Percentiles rank a stretch among this genome's conserved stretches.
Evolutionary conservation across 1,140 invertebrate genomes (phyloP).

Genomic region (Seison nebaliae): DNA sequence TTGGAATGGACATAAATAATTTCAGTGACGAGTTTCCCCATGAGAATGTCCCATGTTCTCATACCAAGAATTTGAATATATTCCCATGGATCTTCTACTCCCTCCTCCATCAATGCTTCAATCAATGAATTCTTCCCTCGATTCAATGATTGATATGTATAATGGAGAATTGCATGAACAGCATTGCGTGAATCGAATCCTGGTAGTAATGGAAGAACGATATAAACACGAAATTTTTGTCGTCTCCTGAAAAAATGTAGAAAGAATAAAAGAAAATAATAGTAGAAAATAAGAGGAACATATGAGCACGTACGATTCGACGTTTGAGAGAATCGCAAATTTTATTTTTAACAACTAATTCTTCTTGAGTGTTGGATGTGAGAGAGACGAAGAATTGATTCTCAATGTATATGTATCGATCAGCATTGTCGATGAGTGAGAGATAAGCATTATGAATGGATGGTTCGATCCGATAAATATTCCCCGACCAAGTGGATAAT

Average conservation of each 20-base stretch:
- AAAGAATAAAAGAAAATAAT: background rate
- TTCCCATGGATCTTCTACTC: conserved; percentile 47
- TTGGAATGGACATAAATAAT: conserved; percentile 88
- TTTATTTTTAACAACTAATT: conserved; percentile 5
- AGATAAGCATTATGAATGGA: conserved; percentile 82
- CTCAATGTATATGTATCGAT: conserved; percentile 44
- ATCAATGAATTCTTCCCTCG: conserved; percentile 31
- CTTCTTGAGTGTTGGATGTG: background rate
- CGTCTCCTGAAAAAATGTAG: conserved; percentile 17
- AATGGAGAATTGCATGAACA: conserved; percentile 61
- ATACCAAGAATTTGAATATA: conserved; percentile 78
- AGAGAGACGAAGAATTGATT: conserved; percentile 13
- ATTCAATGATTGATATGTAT: conserved; percentile 83
- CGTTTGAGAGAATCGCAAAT: conserved; percentile 1
- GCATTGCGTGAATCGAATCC: conserved; percentile 69
- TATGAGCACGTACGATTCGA: conserved; percentile 5
- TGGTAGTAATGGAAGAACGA: conserved; percentile 71
- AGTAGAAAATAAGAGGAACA: background rate
- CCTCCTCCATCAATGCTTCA: conserved; percentile 30
- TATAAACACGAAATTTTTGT: conserved; percentile 56
- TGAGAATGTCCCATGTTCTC: conserved; percentile 49
- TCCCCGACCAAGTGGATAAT: conserved; percentile 52
- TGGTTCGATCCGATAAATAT: conserved; percentile 51
- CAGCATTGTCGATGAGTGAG: conserved; percentile 57
- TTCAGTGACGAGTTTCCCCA: conserved; percentile 59